Percentiles rank a stretch among this genome's conserved stretches.
Evolutionary conservation across 2,888 invertebrate species (phyloP).

Genomic region (Byasa hedistus): DNA sequence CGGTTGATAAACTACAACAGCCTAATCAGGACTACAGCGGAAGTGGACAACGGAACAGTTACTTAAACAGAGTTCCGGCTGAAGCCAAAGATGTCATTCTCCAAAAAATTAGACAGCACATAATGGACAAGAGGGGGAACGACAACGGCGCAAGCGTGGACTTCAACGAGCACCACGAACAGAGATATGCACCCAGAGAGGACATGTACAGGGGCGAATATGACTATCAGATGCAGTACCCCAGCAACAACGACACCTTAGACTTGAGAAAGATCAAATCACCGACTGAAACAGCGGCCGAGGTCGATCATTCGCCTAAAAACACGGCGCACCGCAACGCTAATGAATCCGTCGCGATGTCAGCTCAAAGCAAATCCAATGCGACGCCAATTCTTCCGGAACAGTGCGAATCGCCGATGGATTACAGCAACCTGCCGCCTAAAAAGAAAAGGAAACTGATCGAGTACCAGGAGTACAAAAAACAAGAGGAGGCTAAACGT

Average conservation of each 20-base stretch:
- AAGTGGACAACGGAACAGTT: slow-evolving; percentile 51
- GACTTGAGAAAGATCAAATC: slow-evolving; percentile 73
- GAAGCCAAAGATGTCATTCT: slow-evolving; percentile 75
- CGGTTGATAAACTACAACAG: slow-evolving; percentile 67
- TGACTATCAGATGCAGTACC: slow-evolving; percentile 50
- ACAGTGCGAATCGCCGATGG: slow-evolving; percentile 73
- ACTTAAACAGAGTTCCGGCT: slow-evolving; percentile 69
- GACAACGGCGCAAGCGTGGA: slow-evolving; percentile 48
- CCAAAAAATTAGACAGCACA: slow-evolving; percentile 77
- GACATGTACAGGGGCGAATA: slow-evolving; percentile 58
- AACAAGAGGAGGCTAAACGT: slow-evolving; percentile 72
- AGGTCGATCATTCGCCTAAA: slow-evolving; percentile 48
- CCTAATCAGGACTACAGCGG: slow-evolving; percentile 50
- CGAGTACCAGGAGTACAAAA: slow-evolving; percentile 77
- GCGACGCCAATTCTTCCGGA: slow-evolving; percentile 60
- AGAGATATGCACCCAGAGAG: slow-evolving; percentile 56
- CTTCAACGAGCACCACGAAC: slow-evolving; percentile 52
- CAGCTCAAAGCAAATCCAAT: slow-evolving; percentile 58
- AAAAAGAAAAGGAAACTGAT: slow-evolving; percentile 78
- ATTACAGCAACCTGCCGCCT: slow-evolving; percentile 76
- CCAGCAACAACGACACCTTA: slow-evolving; percentile 59
- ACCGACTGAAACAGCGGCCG: slow-evolving; percentile 53
- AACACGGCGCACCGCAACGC: slow-evolving; percentile 43
- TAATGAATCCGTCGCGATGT: slow-evolving; percentile 49
- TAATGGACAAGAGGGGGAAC: slow-evolving; percentile 73